A percentile compares a stretch with the other conserved stretches of the same genome.
These are phyloP conservation scores for Heteromyza rotundicornis DNA, from an alignment of 2,888 invertebrate species.

Conservation along the genomic window DNA sequence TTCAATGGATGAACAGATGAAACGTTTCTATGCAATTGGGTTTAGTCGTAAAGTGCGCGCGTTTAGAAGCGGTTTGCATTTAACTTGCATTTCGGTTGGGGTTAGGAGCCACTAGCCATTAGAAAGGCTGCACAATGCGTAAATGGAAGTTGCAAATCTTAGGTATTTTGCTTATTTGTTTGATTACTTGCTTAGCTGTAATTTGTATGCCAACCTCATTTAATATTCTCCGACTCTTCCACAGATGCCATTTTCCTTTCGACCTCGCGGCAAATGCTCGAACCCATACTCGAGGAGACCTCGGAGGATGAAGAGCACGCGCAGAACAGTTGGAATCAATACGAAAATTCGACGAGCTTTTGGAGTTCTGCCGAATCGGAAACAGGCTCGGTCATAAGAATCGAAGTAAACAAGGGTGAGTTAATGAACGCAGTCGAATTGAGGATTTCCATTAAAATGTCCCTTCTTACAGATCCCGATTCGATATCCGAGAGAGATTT, in stretches of 20 bases:
- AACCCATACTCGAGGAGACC: constrained; percentile 88
- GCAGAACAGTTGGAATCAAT: constrained; percentile 56
- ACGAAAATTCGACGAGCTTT: constrained; percentile 47
- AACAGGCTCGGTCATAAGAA: constrained; percentile 80
- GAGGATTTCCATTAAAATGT: background rate
- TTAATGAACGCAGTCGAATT: constrained; percentile 4
- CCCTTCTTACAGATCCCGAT: constrained; percentile 54
- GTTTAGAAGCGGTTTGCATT: constrained; percentile 26
- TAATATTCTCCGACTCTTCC: background rate
- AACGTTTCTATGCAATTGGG: background rate
- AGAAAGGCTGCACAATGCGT: constrained; percentile 29
- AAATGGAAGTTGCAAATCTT: constrained; percentile 30
- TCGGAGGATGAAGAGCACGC: constrained; percentile 73
- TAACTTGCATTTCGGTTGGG: background rate
- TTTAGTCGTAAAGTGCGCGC: constrained; percentile 29
- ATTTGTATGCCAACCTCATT: no score
- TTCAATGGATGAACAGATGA: no score
- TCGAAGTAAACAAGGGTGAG: constrained; percentile 65
- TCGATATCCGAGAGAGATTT: constrained; percentile 73
- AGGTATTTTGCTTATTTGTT: constrained; percentile 24
- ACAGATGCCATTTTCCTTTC: constrained; percentile 59
- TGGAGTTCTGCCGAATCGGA: constrained; percentile 76
- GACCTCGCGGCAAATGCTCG: constrained; percentile 66
- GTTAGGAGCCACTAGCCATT: constrained; percentile 5
- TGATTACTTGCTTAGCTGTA: background rate